Evolutionary conservation across 64 coral and sea anemone genomes (phyloP).

Genomic region (Cladopsammia gracilis): DNA sequence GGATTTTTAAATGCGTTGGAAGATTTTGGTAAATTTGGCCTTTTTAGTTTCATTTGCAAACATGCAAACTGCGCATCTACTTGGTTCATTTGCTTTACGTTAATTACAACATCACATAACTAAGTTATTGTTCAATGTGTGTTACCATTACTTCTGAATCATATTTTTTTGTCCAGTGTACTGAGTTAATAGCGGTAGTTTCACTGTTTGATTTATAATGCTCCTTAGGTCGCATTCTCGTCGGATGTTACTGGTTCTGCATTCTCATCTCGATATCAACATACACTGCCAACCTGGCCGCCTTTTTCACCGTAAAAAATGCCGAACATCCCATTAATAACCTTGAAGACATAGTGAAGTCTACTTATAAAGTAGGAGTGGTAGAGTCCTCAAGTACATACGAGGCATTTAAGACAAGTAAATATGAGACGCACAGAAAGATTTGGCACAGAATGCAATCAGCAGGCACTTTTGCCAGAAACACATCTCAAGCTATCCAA

Average conservation of each 20-base stretch:
- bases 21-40: too few species aligned
- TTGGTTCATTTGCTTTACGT: too few species aligned
- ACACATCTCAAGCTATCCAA: background rate
- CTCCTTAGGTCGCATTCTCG: slow-evolving; percentile 44
- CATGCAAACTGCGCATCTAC: too few species aligned
- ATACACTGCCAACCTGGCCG: slow-evolving; percentile 66
- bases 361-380: slow-evolving; percentile 1
- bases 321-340: background rate
- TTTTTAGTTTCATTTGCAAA: too few species aligned
- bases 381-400: background rate
- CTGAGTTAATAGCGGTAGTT: too few species aligned
- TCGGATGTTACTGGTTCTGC: slow-evolving; percentile 71
- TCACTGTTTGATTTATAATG: too few species aligned
- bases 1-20: too few species aligned
- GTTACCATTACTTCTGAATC: too few species aligned
- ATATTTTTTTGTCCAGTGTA: too few species aligned
- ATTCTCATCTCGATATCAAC: slow-evolving; percentile 65
- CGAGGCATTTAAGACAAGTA: slow-evolving; percentile 6
- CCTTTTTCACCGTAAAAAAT: slow-evolving; percentile 56
- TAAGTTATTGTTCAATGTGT: too few species aligned
- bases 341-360: slow-evolving; percentile 8
- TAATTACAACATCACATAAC: too few species aligned
- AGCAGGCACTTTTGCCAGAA: background rate
- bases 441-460: slow-evolving; percentile 49
- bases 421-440: slow-evolving; percentile 5